phyloP scores from a whole-genome alignment of 2,888 invertebrate species.

The Lasioglossum lativentre region DNA sequence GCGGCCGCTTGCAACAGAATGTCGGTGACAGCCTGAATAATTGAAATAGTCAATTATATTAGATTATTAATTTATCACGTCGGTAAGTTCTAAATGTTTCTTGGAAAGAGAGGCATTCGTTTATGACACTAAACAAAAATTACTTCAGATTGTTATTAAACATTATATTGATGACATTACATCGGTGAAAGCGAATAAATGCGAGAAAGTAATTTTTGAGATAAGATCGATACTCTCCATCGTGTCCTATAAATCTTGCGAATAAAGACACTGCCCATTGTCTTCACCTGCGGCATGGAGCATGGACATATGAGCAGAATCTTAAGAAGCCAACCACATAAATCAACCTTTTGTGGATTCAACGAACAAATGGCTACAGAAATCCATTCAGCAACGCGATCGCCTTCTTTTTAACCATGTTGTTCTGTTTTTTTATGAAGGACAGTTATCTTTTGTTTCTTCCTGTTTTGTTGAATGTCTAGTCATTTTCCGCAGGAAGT shows the following conservation, averaged over 20 bases:
- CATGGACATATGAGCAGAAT: background rate
- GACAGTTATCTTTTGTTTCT: background rate
- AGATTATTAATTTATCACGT: too few relatives aligned
- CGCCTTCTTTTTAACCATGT: background rate
- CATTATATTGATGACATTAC: too few relatives aligned
- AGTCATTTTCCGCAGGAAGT: background rate
- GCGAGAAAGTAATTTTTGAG: background rate
- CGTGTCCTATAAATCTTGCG: background rate
- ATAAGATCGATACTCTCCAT: background rate
- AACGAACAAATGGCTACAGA: background rate
- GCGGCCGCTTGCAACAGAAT: too few relatives aligned
- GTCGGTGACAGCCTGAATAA: too few relatives aligned
- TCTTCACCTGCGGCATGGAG: too few relatives aligned
- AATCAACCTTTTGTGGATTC: background rate
- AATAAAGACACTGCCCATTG: background rate
- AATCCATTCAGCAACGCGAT: background rate
- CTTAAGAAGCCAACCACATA: background rate
- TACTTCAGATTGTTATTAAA: too few relatives aligned
- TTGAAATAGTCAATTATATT: too few relatives aligned
- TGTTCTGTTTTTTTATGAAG: background rate
- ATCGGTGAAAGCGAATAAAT: too few relatives aligned
- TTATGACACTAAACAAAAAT: too few relatives aligned
- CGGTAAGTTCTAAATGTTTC: too few relatives aligned
- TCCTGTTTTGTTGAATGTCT: background rate
- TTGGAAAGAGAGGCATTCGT: too few relatives aligned